These are phyloP conservation scores for Brachymystax lenok DNA, from an alignment of 2,797 vertebrate genomes.

Conservation along the genomic window DNA sequence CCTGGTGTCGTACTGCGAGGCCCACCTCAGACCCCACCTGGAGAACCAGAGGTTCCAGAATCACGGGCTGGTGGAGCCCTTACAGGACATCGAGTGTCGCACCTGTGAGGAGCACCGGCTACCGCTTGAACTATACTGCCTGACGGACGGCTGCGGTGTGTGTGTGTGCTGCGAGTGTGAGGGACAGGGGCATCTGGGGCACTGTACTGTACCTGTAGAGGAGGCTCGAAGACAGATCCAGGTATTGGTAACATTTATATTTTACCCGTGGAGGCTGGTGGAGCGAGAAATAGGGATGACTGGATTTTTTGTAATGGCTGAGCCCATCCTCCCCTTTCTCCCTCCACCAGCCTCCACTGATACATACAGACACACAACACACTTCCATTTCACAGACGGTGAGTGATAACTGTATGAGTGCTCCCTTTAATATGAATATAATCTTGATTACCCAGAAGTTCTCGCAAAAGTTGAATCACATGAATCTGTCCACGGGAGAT, in stretches of 20 bases:
- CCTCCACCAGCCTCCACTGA: neutral
- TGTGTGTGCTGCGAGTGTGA: conserved; percentile 75
- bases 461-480: no score
- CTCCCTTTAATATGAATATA: neutral
- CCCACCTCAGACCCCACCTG: conserved; percentile 46
- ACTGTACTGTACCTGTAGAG: conserved; percentile 52
- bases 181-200: conserved; percentile 62
- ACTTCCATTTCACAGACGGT: conserved; percentile 6
- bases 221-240: conserved; percentile 55
- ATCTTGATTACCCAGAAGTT: no score
- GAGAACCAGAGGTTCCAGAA: conserved; percentile 39
- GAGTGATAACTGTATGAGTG: neutral
- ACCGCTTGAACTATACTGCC: conserved; percentile 71
- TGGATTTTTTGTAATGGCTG: neutral
- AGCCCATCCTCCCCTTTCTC: neutral
- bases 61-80: conserved; percentile 61
- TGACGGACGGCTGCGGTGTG: conserved; percentile 64
- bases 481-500: no score
- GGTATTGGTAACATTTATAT: conserved; percentile 43
- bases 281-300: neutral
- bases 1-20: conserved; percentile 48
- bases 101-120: conserved; percentile 69
- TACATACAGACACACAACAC: neutral
- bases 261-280: no score
- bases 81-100: conserved; percentile 60